These are phyloP conservation scores for Drosophila neocordata DNA, from an alignment of 1,140 invertebrate species.

Conservation along the genomic window DNA sequence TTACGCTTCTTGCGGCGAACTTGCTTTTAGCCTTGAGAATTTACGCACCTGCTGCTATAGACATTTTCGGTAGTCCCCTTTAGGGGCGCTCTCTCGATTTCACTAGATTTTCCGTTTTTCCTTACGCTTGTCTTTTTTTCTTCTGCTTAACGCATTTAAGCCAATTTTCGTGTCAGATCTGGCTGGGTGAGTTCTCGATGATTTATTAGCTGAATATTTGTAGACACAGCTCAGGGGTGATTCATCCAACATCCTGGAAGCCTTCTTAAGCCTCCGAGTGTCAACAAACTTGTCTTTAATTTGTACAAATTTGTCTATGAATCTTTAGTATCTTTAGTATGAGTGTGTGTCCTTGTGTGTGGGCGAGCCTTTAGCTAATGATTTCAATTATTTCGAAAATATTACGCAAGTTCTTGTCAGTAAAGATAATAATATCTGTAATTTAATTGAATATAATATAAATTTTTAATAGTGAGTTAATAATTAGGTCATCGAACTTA, in stretches of 20 bases:
- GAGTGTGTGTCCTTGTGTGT: slow-evolving; percentile 22
- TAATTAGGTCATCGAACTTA: no score
- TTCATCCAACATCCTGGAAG: slow-evolving; percentile 14
- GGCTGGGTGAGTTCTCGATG: slow-evolving; percentile 43
- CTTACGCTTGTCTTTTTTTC: slow-evolving; percentile 50
- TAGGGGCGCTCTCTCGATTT: not conserved
- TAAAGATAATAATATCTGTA: not conserved
- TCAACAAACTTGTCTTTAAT: slow-evolving; percentile 63
- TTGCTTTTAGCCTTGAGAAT: slow-evolving; percentile 46
- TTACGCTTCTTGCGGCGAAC: slow-evolving; percentile 22
- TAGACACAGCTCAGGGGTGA: slow-evolving; percentile 22
- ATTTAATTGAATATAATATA: not conserved
- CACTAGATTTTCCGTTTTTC: slow-evolving; percentile 2
- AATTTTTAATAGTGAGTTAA: no score
- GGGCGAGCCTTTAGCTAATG: slow-evolving; percentile 51
- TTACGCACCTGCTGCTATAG: slow-evolving; percentile 57
- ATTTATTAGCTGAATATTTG: slow-evolving; percentile 66
- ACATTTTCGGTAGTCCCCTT: slow-evolving; percentile 11
- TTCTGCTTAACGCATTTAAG: slow-evolving; percentile 61
- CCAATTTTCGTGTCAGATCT: slow-evolving; percentile 60
- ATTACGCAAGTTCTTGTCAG: slow-evolving; percentile 33
- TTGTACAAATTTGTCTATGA: slow-evolving; percentile 69
- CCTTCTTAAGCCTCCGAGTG: slow-evolving; percentile 32
- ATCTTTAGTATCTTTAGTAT: slow-evolving; percentile 33
- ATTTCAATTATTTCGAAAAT: slow-evolving; percentile 55